Conservation (phyloP, 2,797 vertebrate genomes). For the Manis pentadactyla region DNA sequence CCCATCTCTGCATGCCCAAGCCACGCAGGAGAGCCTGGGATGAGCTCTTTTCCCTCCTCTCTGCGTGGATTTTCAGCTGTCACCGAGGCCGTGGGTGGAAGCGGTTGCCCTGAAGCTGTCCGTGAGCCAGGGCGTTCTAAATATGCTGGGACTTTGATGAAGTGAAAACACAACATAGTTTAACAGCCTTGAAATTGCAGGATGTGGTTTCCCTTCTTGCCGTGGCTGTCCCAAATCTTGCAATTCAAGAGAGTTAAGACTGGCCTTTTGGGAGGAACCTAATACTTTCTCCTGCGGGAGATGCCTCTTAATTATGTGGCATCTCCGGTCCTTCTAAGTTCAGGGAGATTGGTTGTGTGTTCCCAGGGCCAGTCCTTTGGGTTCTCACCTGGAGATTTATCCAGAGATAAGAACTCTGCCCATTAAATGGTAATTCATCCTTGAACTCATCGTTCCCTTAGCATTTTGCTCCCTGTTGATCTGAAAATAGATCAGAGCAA, state of each 20-base stretch:
- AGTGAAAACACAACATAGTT: background rate
- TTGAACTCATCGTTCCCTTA: background rate
- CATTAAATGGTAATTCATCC: background rate
- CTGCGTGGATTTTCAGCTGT: background rate
- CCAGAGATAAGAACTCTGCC: constrained; percentile 44
- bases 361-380: constrained; percentile 67
- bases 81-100: background rate
- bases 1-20: background rate
- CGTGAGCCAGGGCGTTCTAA: background rate
- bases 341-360: constrained; percentile 60
- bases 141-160: background rate
- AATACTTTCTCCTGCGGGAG: background rate
- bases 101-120: background rate
- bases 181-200: background rate
- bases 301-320: constrained; percentile 68
- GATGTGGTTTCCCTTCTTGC: background rate
- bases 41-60: background rate
- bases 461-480: background rate
- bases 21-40: no score
- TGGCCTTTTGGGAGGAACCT: background rate
- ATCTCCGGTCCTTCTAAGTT: constrained; percentile 68
- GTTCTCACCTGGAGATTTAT: constrained; percentile 66
- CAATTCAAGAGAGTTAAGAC: background rate
- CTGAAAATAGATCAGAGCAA: background rate
- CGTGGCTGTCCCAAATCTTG: background rate